phyloP scores from a whole-genome alignment of 2,888 invertebrate species.

The Athrips mouffetella region DNA sequence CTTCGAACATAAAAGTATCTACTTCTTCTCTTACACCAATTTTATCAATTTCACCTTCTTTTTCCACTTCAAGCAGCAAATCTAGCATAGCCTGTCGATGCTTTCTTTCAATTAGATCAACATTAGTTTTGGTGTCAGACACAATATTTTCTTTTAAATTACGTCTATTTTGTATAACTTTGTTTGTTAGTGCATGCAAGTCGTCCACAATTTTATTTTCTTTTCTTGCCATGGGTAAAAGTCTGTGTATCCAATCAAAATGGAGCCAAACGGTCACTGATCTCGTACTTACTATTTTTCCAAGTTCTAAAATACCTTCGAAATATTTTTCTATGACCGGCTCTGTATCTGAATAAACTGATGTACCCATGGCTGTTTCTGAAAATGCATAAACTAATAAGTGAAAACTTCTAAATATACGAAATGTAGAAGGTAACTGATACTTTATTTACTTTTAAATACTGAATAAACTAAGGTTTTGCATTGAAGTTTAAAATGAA shows the following conservation, averaged over 20 bases:
- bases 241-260: constrained; percentile 7
- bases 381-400: constrained; percentile 10
- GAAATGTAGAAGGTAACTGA: too few relatives aligned
- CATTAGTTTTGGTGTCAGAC: constrained; percentile 8
- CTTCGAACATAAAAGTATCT: constrained; percentile 85
- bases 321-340: constrained; percentile 55
- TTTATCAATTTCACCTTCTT: constrained; percentile 75
- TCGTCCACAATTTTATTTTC: constrained; percentile 44
- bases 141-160: neutral
- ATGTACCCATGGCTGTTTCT: constrained; percentile 74
- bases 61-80: constrained; percentile 77
- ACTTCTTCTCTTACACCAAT: constrained; percentile 82
- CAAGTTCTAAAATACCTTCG: constrained; percentile 49
- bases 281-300: constrained; percentile 11
- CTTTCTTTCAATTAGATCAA: constrained; percentile 45
- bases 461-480: too few relatives aligned
- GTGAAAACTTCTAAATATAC: too few relatives aligned
- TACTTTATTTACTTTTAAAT: too few relatives aligned
- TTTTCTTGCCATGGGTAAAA: constrained; percentile 1
- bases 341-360: constrained; percentile 37
- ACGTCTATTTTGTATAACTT: constrained; percentile 41
- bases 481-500: too few relatives aligned
- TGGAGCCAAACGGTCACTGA: constrained; percentile 13
- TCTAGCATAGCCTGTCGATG: constrained; percentile 81
- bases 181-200: constrained; percentile 63